Evolutionary conservation across 2,797 vertebrate species (phyloP).

Genomic region (Arrhamphus sclerolepis): DNA sequence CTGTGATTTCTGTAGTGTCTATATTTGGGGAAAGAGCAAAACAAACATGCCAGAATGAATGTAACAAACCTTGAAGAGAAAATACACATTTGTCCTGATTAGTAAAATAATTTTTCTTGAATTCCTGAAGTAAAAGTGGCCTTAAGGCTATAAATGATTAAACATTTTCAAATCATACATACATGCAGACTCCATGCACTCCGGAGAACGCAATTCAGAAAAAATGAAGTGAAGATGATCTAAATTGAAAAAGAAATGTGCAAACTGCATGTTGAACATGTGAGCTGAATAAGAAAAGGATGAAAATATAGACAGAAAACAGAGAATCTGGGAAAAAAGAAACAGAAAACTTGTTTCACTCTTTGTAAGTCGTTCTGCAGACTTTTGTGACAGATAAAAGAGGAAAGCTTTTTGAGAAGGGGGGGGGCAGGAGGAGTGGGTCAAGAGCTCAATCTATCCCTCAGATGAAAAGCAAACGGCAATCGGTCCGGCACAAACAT

Average conservation of each 20-base stretch:
- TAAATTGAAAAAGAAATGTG: not conserved
- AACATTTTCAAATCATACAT: not conserved
- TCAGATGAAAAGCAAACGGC: constrained; percentile 81
- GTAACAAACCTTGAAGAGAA: not conserved
- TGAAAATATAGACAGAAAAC: not conserved
- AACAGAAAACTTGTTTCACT: constrained; percentile 14
- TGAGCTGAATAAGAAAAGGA: not conserved
- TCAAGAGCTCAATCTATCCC: constrained; percentile 76
- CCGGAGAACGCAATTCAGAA: not conserved
- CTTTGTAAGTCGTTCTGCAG: constrained; percentile 31
- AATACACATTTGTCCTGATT: not conserved
- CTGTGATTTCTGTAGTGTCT: too few relatives aligned
- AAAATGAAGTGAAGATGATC: not conserved
- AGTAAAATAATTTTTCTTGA: not conserved
- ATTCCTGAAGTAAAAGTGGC: not conserved
- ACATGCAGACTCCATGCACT: not conserved
- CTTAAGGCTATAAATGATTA: not conserved
- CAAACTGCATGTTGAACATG: not conserved
- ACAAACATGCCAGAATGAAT: too few relatives aligned
- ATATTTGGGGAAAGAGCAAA: too few relatives aligned
- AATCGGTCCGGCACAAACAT: constrained; percentile 73
- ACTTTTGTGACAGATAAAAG: constrained; percentile 19
- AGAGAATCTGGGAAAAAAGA: constrained; percentile 6
- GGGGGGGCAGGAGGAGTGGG: constrained; percentile 28
- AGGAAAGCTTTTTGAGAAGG: constrained; percentile 23